A percentile compares a stretch with the other conserved stretches of the same genome.
phyloP scores from a whole-genome alignment of 2,113 vertebrate genomes.

The Gopherus evgoodei region DNA sequence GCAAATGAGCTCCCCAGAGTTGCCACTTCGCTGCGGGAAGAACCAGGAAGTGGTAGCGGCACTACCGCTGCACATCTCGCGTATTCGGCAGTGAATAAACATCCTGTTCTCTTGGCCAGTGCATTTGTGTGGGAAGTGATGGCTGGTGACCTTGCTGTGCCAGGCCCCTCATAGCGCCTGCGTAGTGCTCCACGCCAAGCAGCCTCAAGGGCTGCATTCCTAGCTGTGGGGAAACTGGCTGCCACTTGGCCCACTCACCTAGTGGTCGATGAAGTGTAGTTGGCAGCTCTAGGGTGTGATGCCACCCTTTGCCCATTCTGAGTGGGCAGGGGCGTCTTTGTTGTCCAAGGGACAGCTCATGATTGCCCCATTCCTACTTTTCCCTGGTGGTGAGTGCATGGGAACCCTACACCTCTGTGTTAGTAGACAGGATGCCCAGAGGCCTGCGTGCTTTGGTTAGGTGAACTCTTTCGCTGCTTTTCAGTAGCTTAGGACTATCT shows the following conservation, averaged over 20 bases:
- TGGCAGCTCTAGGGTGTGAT: not conserved
- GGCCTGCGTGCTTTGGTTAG: not conserved
- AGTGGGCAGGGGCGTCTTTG: not conserved
- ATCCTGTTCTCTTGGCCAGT: conserved; percentile 23
- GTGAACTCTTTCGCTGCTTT: not conserved
- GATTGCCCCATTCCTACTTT: not conserved
- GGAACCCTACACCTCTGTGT: not conserved
- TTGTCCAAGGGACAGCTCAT: not conserved
- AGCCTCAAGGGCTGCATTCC: too few species aligned
- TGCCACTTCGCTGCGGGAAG: rapidly evolving
- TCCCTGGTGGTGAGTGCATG: not conserved
- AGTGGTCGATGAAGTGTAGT: not conserved
- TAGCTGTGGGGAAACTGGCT: not conserved
- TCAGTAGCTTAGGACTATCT: rapidly evolving
- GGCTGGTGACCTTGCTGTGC: not conserved
- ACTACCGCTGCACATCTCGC: not conserved
- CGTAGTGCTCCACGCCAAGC: rapidly evolving
- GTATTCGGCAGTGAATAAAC: conserved; percentile 14
- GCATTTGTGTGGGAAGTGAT: not conserved
- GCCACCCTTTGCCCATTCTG: too few species aligned
- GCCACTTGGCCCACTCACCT: not conserved
- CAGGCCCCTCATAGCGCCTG: not conserved
- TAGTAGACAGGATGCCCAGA: not conserved
- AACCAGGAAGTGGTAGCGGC: not conserved
- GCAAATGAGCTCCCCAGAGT: not conserved